These are phyloP conservation scores for Cyclopterus lumpus DNA, from an alignment of 2,797 vertebrate species.

Conservation along the genomic window DNA sequence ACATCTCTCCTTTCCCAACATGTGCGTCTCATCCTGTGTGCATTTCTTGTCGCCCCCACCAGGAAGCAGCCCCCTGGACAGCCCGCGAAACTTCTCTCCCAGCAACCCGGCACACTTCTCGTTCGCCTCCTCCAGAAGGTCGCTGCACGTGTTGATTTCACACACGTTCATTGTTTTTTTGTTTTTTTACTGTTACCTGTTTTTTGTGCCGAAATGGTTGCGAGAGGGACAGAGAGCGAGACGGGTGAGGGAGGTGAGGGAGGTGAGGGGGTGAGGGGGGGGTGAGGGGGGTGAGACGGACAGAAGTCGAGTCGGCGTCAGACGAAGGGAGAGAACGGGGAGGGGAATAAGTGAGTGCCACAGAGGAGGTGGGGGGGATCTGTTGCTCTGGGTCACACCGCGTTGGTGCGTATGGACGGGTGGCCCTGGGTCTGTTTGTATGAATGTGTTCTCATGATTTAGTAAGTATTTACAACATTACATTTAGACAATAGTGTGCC, in stretches of 20 bases:
- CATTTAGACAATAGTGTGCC: too few relatives aligned
- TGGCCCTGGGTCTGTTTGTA: not conserved
- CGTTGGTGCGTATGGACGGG: slow-evolving; percentile 3
- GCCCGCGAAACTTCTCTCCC: slow-evolving; percentile 93
- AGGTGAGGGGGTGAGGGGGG: too few relatives aligned
- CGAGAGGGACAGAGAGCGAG: slow-evolving; percentile 13
- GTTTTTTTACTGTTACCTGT: too few relatives aligned
- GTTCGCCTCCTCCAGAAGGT: slow-evolving; percentile 94
- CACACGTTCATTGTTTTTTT: not conserved
- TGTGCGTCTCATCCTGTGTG: slow-evolving; percentile 24
- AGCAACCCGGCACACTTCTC: slow-evolving; percentile 93
- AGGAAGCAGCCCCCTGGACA: slow-evolving; percentile 95
- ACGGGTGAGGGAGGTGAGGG: not conserved
- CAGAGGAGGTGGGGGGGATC: slow-evolving; percentile 19
- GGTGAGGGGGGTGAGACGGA: not conserved
- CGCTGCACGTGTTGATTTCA: not conserved
- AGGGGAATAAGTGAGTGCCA: not conserved
- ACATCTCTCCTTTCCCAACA: not conserved
- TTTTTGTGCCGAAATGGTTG: slow-evolving; percentile 9
- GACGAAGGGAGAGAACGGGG: slow-evolving; percentile 4
- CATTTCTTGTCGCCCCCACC: slow-evolving; percentile 37
- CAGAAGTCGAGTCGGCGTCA: slow-evolving; percentile 19
- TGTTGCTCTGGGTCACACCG: slow-evolving; percentile 13
- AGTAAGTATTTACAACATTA: too few relatives aligned
- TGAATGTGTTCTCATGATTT: not conserved